These are phyloP conservation scores for Leptopilina clavipes DNA, from an alignment of 1,140 invertebrate species.

Conservation along the genomic window DNA sequence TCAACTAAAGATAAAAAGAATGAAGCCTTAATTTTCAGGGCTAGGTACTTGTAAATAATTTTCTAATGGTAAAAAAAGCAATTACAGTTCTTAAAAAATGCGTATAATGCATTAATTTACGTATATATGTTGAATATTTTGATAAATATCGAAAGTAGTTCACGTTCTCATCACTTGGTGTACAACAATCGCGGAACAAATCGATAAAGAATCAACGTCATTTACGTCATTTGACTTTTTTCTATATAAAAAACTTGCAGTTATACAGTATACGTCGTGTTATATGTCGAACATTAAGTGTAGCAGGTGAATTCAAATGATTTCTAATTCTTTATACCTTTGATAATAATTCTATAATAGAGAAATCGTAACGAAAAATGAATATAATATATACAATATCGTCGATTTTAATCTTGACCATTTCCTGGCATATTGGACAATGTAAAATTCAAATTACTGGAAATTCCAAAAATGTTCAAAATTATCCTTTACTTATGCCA, in stretches of 20 bases:
- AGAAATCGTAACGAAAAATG: not conserved
- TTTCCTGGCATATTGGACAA: conserved; percentile 52
- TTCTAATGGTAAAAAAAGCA: too few species aligned
- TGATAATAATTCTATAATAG: conserved; percentile 19
- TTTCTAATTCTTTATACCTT: conserved; percentile 18
- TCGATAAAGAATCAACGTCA: not conserved
- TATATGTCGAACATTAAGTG: not conserved
- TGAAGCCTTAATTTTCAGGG: too few species aligned
- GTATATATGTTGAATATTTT: too few species aligned
- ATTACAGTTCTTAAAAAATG: too few species aligned
- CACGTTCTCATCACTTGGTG: too few species aligned
- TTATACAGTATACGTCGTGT: not conserved
- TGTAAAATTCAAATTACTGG: conserved; percentile 37
- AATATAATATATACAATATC: not conserved
- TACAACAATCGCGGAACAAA: not conserved
- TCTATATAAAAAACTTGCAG: not conserved
- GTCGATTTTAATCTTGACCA: conserved; percentile 41
- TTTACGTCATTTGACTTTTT: not conserved
- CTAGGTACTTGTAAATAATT: too few species aligned
- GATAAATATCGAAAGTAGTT: too few species aligned
- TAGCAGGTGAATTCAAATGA: not conserved
- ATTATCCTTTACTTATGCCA: conserved; percentile 83
- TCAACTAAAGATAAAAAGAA: too few species aligned
- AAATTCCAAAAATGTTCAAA: conserved; percentile 57
- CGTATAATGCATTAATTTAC: too few species aligned